Evolutionary conservation across 2,888 invertebrate genomes (phyloP).

Genomic region (Cantharis rufa): DNA sequence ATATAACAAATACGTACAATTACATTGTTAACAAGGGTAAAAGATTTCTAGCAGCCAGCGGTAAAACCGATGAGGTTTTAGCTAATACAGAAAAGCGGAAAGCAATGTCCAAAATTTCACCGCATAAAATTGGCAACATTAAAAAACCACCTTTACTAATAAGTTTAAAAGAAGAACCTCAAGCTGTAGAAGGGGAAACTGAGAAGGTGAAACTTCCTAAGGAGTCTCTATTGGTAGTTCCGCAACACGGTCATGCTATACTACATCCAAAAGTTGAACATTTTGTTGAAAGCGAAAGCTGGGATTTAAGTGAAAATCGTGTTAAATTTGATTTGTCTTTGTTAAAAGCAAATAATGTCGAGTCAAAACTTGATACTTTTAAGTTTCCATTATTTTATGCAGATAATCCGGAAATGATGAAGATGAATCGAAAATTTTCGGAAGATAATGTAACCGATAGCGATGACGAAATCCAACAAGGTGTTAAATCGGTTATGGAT

Average conservation of each 20-base stretch:
- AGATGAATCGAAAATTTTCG: slow-evolving; percentile 51
- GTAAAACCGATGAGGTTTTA: slow-evolving; percentile 18
- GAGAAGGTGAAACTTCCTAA: slow-evolving; percentile 59
- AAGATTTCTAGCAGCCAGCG: slow-evolving; percentile 24
- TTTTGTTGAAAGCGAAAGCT: slow-evolving; percentile 54
- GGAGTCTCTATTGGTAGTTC: slow-evolving; percentile 57
- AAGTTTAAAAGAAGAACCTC: too few species aligned
- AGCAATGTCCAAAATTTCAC: not conserved
- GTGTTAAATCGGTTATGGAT: slow-evolving; percentile 52
- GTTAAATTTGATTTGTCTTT: slow-evolving; percentile 63
- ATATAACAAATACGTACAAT: not conserved
- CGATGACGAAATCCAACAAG: not conserved
- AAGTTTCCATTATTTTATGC: slow-evolving; percentile 64
- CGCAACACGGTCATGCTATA: slow-evolving; percentile 56
- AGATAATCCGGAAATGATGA: slow-evolving; percentile 61
- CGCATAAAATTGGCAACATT: too few species aligned
- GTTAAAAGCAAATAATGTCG: slow-evolving; percentile 50
- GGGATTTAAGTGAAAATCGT: slow-evolving; percentile 57
- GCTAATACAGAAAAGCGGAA: slow-evolving; percentile 14
- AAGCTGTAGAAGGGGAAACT: slow-evolving; percentile 48
- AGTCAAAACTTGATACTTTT: slow-evolving; percentile 51
- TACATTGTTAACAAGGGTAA: slow-evolving; percentile 9
- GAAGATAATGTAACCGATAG: not conserved
- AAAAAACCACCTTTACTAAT: too few species aligned
- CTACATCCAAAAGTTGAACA: slow-evolving; percentile 56